A percentile compares a stretch with the other conserved stretches of the same genome.
Conservation (phyloP, 2,797 vertebrate genomes). For the Phoebastria nigripes region DNA sequence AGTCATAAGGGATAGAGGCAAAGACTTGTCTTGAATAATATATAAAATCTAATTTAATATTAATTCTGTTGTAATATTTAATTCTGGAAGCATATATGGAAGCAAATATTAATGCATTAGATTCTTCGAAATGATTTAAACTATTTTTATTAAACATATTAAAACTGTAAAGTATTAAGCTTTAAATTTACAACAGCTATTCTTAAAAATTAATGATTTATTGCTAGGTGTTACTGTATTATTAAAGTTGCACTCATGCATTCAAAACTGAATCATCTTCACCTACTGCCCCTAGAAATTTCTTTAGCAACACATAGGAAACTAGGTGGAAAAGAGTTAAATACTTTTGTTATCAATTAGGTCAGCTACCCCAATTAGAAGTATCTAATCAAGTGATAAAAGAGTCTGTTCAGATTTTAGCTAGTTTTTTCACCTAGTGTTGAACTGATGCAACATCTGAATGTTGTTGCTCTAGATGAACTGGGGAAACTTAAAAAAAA, state of each 20-base stretch:
- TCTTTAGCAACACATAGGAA: not conserved
- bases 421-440: not conserved
- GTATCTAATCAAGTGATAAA: not conserved
- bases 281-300: not conserved
- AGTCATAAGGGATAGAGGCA: not conserved
- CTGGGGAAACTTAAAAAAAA: not conserved
- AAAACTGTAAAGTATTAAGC: not conserved
- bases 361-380: not conserved
- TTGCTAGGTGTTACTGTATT: not conserved
- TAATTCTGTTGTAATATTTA: slow-evolving; percentile 3
- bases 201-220: not conserved
- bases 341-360: not conserved
- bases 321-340: not conserved
- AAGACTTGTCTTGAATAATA: slow-evolving; percentile 1
- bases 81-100: not conserved
- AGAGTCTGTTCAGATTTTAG: not conserved
- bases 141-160: slow-evolving; percentile 15
- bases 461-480: slow-evolving; percentile 16
- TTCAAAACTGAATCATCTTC: not conserved
- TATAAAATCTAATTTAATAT: not conserved
- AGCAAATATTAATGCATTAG: slow-evolving; percentile 15
- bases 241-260: not conserved
- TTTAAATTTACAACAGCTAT: not conserved
- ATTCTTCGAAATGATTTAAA: not conserved
- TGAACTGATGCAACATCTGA: slow-evolving; percentile 46